These are phyloP conservation scores for Syngnathus rostellatus DNA, from an alignment of 2,797 vertebrate genomes.

Conservation along the genomic window DNA sequence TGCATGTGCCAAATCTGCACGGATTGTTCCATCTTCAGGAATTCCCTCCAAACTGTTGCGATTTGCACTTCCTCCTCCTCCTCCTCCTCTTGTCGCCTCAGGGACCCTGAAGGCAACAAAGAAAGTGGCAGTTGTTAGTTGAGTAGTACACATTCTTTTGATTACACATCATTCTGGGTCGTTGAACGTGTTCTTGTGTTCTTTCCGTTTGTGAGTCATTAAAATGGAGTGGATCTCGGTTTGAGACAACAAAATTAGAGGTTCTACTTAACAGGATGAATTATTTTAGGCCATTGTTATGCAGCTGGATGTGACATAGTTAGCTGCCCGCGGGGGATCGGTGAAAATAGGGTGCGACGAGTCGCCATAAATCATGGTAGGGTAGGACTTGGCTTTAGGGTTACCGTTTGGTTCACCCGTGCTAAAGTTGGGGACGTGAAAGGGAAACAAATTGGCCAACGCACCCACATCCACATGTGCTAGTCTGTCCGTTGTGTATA, in stretches of 20 bases:
- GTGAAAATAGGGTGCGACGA: too few relatives aligned
- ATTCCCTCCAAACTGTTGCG: neutral
- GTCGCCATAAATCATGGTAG: too few relatives aligned
- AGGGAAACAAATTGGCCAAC: too few relatives aligned
- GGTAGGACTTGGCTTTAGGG: too few relatives aligned
- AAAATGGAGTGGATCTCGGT: neutral
- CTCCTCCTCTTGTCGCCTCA: neutral
- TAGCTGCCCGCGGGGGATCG: too few relatives aligned
- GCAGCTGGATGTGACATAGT: too few relatives aligned
- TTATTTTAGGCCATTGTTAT: too few relatives aligned
- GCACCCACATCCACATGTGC: too few relatives aligned
- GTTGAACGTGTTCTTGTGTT: neutral
- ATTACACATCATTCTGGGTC: neutral
- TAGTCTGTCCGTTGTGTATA: too few relatives aligned
- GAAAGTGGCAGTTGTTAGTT: slow-evolving; percentile 6
- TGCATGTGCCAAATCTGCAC: slow-evolving; percentile 71
- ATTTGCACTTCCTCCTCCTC: neutral
- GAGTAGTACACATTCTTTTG: neutral
- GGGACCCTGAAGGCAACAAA: slow-evolving; percentile 14
- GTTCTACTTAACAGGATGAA: neutral
- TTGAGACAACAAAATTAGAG: neutral
- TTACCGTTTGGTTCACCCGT: too few relatives aligned
- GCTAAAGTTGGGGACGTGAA: too few relatives aligned
- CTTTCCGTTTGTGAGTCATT: neutral
- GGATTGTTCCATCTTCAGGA: slow-evolving; percentile 61